Conservation (phyloP, 2,888 invertebrate genomes). For the Odontocolon sp. region DNA sequence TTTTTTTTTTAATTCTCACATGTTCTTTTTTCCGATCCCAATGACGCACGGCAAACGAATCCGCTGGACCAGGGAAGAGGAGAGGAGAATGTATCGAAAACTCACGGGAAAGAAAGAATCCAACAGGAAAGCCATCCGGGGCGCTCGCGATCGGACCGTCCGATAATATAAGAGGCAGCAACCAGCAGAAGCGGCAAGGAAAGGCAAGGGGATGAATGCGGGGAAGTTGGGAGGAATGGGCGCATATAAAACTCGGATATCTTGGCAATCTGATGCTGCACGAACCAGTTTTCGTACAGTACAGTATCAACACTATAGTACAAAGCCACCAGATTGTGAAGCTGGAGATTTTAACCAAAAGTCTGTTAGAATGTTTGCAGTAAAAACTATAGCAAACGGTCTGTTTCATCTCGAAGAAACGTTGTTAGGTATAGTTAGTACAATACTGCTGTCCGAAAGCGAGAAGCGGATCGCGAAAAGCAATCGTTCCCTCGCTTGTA, state of each 20-base stretch:
- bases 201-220: conserved; percentile 11
- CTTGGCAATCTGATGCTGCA: conserved; percentile 79
- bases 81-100: conserved; percentile 67
- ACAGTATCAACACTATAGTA: conserved; percentile 10
- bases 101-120: conserved; percentile 77
- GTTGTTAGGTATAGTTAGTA: conserved; percentile 13
- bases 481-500: not conserved
- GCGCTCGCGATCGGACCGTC: conserved; percentile 73
- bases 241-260: conserved; percentile 78
- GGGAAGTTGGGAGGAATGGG: conserved; percentile 34
- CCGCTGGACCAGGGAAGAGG: conserved; percentile 31
- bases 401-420: not conserved
- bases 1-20: not conserved
- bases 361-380: too few species aligned
- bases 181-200: conserved; percentile 27
- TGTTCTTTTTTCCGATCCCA: not conserved
- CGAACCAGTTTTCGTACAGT: conserved; percentile 78
- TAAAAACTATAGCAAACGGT: too few species aligned
- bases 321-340: too few species aligned
- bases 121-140: conserved; percentile 76
- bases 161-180: conserved; percentile 69
- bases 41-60: conserved; percentile 6
- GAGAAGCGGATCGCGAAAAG: conserved; percentile 11
- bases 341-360: too few species aligned
- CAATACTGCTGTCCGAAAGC: conserved; percentile 3